Evolutionary conservation across 2,888 invertebrate genomes (phyloP).

Genomic region (Pyrochroa serraticornis): DNA sequence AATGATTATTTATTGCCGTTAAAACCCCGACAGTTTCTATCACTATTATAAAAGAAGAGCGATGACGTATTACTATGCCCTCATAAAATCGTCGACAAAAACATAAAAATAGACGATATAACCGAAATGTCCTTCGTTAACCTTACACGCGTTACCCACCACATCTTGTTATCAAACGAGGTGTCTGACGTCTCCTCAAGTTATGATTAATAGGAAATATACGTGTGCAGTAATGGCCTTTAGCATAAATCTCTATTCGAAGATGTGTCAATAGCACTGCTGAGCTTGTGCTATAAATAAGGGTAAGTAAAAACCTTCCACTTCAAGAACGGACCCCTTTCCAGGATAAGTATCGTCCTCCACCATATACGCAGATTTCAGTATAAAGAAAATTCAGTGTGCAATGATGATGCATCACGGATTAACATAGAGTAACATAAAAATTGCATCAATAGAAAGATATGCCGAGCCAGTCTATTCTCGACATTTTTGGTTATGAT

Average conservation of each 20-base stretch:
- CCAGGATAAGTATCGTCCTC: constrained; percentile 19
- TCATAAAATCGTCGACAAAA: constrained; percentile 3
- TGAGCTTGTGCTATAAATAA: constrained; percentile 52
- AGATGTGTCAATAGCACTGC: constrained; percentile 55
- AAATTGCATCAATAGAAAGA: too few relatives aligned
- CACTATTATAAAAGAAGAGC: constrained; percentile 29
- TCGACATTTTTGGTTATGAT: too few relatives aligned
- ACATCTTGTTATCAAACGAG: too few relatives aligned
- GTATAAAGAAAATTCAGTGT: too few relatives aligned
- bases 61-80: constrained; percentile 14
- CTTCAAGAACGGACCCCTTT: constrained; percentile 23
- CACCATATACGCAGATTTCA: too few relatives aligned
- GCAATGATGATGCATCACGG: too few relatives aligned
- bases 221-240: constrained; percentile 40
- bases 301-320: constrained; percentile 36
- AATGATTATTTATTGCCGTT: constrained; percentile 49
- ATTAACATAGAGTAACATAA: too few relatives aligned
- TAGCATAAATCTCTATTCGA: constrained; percentile 45
- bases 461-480: too few relatives aligned
- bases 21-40: constrained; percentile 42
- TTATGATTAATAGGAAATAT: constrained; percentile 22
- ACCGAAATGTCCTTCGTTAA: too few relatives aligned
- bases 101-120: constrained; percentile 9
- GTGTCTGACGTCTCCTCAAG: too few relatives aligned
- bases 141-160: too few relatives aligned